Percentiles rank a stretch among this genome's conserved stretches.
Evolutionary conservation across 2,888 invertebrate genomes (phyloP).

Genomic region (Drosophila neonasuta): DNA sequence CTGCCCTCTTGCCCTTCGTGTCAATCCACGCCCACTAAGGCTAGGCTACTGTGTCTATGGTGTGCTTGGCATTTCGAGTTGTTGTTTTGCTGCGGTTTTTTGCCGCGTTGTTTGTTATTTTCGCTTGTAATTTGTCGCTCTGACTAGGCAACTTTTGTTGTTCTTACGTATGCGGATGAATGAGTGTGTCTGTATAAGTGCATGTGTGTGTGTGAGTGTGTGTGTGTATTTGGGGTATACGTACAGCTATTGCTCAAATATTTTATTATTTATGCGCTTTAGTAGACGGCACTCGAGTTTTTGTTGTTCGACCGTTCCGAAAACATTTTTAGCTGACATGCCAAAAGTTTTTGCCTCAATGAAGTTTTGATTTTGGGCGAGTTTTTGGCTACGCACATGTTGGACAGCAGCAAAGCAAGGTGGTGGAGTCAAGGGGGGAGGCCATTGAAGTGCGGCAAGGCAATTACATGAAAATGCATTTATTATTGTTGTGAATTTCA

Average conservation of each 20-base stretch:
- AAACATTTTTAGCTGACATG: conserved; percentile 66
- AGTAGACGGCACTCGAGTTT: conserved; percentile 41
- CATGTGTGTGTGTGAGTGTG: not conserved
- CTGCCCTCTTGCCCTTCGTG: conserved; percentile 4
- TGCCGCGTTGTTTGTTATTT: conserved; percentile 53
- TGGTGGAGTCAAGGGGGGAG: not conserved
- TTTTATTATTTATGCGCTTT: conserved; percentile 71
- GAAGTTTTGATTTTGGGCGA: conserved; percentile 62
- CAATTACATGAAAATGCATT: conserved; percentile 69
- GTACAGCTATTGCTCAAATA: conserved; percentile 48
- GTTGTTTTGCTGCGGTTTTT: conserved; percentile 51
- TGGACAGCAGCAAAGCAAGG: not conserved
- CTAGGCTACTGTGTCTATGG: not conserved
- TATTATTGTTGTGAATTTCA: conserved; percentile 53
- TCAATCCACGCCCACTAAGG: conserved; percentile 3
- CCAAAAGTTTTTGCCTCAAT: conserved; percentile 63
- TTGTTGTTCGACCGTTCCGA: conserved; percentile 17
- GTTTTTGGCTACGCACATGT: conserved; percentile 21
- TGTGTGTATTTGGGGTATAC: conserved; percentile 15
- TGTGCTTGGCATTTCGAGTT: conserved; percentile 33
- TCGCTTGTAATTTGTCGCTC: conserved; percentile 53
- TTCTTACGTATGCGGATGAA: conserved; percentile 13
- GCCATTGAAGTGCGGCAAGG: conserved; percentile 25
- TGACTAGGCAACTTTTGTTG: conserved; percentile 54
- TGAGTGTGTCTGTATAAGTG: not conserved